Conservation (phyloP, 2,113 vertebrate species). For the Ptilorrhoa leucosticta region DNA sequence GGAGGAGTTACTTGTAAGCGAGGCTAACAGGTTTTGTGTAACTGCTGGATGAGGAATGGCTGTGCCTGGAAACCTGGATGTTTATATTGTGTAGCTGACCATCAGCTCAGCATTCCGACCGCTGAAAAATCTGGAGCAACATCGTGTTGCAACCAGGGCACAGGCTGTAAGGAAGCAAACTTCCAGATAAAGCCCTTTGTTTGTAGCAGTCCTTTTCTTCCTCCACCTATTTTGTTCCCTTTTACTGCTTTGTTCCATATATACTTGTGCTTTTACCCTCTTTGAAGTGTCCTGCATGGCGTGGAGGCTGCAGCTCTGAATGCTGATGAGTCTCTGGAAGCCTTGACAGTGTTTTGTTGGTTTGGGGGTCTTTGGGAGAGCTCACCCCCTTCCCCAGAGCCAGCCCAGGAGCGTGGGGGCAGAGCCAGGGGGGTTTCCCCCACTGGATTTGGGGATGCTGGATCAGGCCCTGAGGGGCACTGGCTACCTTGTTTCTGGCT, state of each 20-base stretch:
- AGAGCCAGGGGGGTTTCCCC: neutral
- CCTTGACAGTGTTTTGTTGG: fast-evolving
- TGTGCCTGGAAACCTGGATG: neutral
- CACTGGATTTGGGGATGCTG: fast-evolving
- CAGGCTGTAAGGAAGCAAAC: neutral
- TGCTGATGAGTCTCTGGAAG: neutral
- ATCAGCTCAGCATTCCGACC: neutral
- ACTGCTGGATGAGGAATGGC: neutral
- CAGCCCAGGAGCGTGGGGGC: fast-evolving
- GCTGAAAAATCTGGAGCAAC: neutral
- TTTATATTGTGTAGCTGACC: neutral
- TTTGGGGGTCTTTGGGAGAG: fast-evolving
- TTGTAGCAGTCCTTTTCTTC: neutral
- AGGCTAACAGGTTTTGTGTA: neutral
- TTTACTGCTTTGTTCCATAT: neutral
- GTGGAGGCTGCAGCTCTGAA: neutral
- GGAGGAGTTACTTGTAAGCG: neutral
- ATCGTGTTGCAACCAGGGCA: neutral
- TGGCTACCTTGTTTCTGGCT: neutral
- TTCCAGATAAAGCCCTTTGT: neutral
- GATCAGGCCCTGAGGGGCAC: fast-evolving
- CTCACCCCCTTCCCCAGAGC: fast-evolving
- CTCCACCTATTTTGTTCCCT: neutral
- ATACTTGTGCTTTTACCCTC: neutral
- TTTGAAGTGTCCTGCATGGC: neutral